Percentiles rank a stretch among this genome's conserved stretches.
Conservation (phyloP, 2,888 invertebrate species). For the Tipula confusa region DNA sequence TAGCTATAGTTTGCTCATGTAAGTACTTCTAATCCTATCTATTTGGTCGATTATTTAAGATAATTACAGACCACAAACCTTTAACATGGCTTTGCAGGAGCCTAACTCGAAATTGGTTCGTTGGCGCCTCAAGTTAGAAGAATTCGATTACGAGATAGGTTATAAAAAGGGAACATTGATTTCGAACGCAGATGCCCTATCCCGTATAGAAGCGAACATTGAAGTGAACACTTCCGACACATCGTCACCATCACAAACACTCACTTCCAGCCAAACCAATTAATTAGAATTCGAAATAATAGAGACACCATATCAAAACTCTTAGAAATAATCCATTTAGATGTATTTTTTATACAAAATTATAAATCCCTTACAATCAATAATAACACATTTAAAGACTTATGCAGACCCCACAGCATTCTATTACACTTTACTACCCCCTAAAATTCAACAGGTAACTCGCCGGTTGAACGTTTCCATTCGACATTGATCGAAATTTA, state of each 20-base stretch:
- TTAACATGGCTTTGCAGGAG: not conserved
- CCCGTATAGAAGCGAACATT: not conserved
- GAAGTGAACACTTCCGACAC: not conserved
- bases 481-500: conserved; percentile 34
- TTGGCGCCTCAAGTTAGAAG: not conserved
- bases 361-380: conserved; percentile 31
- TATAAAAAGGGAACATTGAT: not conserved
- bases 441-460: conserved; percentile 35
- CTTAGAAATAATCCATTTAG: conserved; percentile 32
- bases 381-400: conserved; percentile 31
- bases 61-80: not conserved
- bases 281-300: conserved; percentile 31
- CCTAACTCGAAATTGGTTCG: not conserved
- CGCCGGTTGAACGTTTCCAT: conserved; percentile 35
- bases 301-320: conserved; percentile 31
- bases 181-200: not conserved
- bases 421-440: conserved; percentile 31
- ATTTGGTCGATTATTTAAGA: not conserved
- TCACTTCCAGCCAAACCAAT: not conserved
- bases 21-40: not conserved
- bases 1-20: conserved; percentile 33
- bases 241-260: not conserved
- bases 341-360: conserved; percentile 34
- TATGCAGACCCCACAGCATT: conserved; percentile 31
- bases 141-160: not conserved